These are phyloP conservation scores for Chrysaora quinquecirrha DNA, from an alignment of 30 jellyfish, hydroid and myxozoan genomes.

Conservation along the genomic window DNA sequence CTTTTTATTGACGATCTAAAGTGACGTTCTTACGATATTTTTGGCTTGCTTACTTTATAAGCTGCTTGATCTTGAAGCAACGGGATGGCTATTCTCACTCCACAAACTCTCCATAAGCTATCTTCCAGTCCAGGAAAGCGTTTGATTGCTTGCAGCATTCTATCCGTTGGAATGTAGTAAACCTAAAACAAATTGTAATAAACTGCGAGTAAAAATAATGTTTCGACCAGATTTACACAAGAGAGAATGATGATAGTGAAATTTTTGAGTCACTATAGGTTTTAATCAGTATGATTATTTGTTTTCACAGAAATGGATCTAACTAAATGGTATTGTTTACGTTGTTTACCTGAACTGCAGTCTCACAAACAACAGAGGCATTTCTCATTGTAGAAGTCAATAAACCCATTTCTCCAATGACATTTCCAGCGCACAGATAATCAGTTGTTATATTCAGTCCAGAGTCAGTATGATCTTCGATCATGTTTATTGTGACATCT, in stretches of 20 bases:
- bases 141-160: slow-evolving; percentile 62
- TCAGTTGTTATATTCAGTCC: slow-evolving; percentile 86
- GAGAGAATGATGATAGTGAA: no score
- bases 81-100: slow-evolving; percentile 86
- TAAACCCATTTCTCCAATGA: slow-evolving; percentile 95
- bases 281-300: no score
- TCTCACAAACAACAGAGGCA: slow-evolving; percentile 93
- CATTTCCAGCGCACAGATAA: slow-evolving; percentile 87
- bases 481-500: slow-evolving; percentile 2
- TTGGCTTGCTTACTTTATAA: slow-evolving; percentile 79
- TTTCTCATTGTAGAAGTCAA: slow-evolving; percentile 77
- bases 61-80: slow-evolving; percentile 77
- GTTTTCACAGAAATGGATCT: no score
- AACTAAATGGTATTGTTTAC: no score
- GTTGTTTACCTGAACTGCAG: slow-evolving; percentile 96
- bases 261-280: no score
- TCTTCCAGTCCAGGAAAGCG: slow-evolving; percentile 85
- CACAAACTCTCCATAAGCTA: slow-evolving; percentile 84
- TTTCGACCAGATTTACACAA: no score
- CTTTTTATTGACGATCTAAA: no score
- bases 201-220: no score
- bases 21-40: no score
- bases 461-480: slow-evolving; percentile 44
- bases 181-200: slow-evolving; percentile 75
- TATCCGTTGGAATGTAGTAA: slow-evolving; percentile 75